Percentiles rank a stretch among this genome's conserved stretches.
phyloP scores from a whole-genome alignment of 2,113 vertebrate genomes.

The Bolborhynchus lineola region DNA sequence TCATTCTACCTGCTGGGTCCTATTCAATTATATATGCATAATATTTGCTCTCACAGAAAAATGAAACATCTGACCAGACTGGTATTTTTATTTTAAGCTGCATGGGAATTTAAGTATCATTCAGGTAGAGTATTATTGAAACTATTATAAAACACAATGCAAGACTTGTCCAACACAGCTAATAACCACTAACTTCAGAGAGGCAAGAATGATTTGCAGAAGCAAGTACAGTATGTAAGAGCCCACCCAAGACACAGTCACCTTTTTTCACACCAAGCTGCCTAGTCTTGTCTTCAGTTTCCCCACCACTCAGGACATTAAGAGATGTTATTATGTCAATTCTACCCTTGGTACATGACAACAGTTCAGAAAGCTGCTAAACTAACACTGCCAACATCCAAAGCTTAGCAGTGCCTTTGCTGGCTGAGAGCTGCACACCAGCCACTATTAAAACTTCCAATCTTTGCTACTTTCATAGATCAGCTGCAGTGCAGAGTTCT shows the following conservation, averaged over 20 bases:
- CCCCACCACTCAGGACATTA: accelerated
- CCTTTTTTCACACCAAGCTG: neutral
- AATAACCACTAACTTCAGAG: neutral
- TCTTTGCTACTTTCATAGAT: neutral
- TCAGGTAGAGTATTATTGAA: accelerated
- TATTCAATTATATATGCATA: accelerated
- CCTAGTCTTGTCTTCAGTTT: neutral
- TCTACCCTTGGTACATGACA: accelerated
- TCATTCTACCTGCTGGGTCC: neutral
- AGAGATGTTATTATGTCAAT: accelerated
- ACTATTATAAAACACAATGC: accelerated
- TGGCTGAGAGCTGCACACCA: neutral
- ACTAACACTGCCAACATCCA: neutral
- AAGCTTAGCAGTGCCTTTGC: neutral
- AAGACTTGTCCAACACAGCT: neutral
- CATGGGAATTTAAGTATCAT: neutral
- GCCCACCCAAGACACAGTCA: accelerated
- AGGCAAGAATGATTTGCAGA: neutral
- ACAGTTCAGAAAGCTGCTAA: neutral
- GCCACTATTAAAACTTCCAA: neutral
- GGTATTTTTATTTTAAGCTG: neutral
- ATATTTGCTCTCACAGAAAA: neutral
- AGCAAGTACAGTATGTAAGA: neutral
- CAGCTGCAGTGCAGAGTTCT: accelerated
- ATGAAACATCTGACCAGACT: neutral